phyloP scores from a whole-genome alignment of 2,888 invertebrate genomes.

The Mythimna albipuncta region DNA sequence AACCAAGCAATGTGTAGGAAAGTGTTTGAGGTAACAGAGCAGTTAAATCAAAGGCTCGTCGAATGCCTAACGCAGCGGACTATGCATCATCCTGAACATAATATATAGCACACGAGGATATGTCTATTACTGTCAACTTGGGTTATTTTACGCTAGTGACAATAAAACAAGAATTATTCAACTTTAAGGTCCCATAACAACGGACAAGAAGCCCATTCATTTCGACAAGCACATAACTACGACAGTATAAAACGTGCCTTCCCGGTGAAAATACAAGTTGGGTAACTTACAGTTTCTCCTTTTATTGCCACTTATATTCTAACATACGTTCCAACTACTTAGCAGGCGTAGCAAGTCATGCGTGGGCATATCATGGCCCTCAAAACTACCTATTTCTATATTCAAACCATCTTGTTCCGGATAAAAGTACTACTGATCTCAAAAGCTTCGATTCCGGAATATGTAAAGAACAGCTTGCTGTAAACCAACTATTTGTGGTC shows the following conservation, averaged over 20 bases:
- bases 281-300: slow-evolving; percentile 40
- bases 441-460: slow-evolving; percentile 37
- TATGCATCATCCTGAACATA: slow-evolving; percentile 9
- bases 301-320: slow-evolving; percentile 32
- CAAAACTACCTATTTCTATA: slow-evolving; percentile 33
- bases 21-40: not conserved
- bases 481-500: slow-evolving; percentile 79
- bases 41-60: not conserved
- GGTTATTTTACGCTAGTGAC: slow-evolving; percentile 5
- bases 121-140: not conserved
- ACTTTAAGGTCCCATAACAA: slow-evolving; percentile 23
- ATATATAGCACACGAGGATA: slow-evolving; percentile 10
- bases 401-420: slow-evolving; percentile 30
- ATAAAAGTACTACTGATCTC: slow-evolving; percentile 41
- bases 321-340: slow-evolving; percentile 11
- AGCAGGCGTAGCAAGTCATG: slow-evolving; percentile 9
- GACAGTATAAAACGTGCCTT: slow-evolving; percentile 33
- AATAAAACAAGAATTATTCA: slow-evolving; percentile 30
- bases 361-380: slow-evolving; percentile 27
- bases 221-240: slow-evolving; percentile 24
- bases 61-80: not conserved
- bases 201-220: slow-evolving; percentile 26
- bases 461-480: slow-evolving; percentile 44
- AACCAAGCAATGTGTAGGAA: not conserved
- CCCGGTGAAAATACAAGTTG: slow-evolving; percentile 40